Base-by-base conservation (phyloP, 2,888 invertebrate species). In the Caenorhabditis afra region DNA sequence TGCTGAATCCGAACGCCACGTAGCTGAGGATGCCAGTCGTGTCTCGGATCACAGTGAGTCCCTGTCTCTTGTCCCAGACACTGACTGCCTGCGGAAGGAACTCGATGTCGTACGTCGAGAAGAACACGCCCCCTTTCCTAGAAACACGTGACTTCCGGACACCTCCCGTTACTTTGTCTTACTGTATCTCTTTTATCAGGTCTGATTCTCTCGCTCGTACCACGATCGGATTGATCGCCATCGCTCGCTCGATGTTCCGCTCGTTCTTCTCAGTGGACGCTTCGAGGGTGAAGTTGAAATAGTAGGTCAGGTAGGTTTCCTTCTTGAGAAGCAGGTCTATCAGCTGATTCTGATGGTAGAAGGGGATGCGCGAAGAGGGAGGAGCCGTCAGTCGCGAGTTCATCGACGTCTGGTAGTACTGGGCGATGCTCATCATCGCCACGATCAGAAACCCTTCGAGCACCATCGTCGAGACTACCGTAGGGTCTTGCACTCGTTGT, bases 371-470 rank as follows among this genome's bases (percentile, higher is more conserved):
- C 5, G 83, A 62, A 4, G 75, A 66, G 0, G 78, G 74, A 10
- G 85, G 85, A 37, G 85, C 84, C 7, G 84, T 84, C 8, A 85
- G 49, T 11, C 82, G 79, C 4, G 85, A 85, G 52, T 85, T 85
- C 85, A 85, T 85, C 12, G 81, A 71, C 10, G 85, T 80, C 45
- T 84, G 84, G 49, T 83, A 85, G 49, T 83, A 83, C 47, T 81
- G 80, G 3, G 70, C 66, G 14, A 85, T 66, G 16, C 80, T 76
- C 77, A 84, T 71, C 78, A 82, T 81, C 11, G 77, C 62, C 5
- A 80, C 44, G 7, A 85, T 78, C 45, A 84, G 53, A 57, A 78
- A 70, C 10, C 66, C 81, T 65, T 84, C 81, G 1, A 85, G 47
- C 3, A 84, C 3, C 79, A 80, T 83, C 18, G 78, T 81, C 3